These are phyloP conservation scores for Steinernema hermaphroditum DNA, from an alignment of 2,888 invertebrate genomes.

Conservation along the genomic window DNA sequence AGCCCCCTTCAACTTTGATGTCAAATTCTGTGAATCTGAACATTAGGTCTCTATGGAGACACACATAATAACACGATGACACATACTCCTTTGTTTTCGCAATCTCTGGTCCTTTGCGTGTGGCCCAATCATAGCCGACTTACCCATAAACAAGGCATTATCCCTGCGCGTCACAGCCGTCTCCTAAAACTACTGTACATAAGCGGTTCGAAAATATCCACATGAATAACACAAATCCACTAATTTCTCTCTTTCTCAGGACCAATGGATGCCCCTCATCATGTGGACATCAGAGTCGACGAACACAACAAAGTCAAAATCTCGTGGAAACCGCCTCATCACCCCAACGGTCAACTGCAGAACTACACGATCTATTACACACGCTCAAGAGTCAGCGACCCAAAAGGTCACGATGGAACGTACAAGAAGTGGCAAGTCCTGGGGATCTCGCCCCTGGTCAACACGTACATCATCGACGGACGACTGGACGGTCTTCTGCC, in stretches of 20 bases:
- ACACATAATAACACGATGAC: too few species aligned
- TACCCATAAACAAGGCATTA: too few species aligned
- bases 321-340: conserved; percentile 14
- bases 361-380: conserved; percentile 29
- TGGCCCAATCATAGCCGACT: too few species aligned
- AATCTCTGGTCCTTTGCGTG: too few species aligned
- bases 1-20: too few species aligned
- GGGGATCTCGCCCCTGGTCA: not conserved
- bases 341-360: conserved; percentile 22
- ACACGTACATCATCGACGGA: not conserved
- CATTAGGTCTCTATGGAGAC: too few species aligned
- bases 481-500: not conserved
- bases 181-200: too few species aligned
- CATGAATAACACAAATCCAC: too few species aligned
- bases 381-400: conserved; percentile 13
- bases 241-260: not conserved
- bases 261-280: conserved; percentile 18
- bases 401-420: conserved; percentile 19
- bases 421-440: conserved; percentile 28
- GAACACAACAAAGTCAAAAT: conserved; percentile 19
- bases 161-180: too few species aligned
- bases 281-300: conserved; percentile 10
- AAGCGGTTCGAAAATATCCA: too few species aligned
- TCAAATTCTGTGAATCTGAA: too few species aligned
- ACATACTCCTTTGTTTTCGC: too few species aligned